Percentiles rank a stretch among this genome's conserved stretches.
Evolutionary conservation across 1,140 invertebrate genomes (phyloP).

Genomic region (Tetragnatha versicolor): DNA sequence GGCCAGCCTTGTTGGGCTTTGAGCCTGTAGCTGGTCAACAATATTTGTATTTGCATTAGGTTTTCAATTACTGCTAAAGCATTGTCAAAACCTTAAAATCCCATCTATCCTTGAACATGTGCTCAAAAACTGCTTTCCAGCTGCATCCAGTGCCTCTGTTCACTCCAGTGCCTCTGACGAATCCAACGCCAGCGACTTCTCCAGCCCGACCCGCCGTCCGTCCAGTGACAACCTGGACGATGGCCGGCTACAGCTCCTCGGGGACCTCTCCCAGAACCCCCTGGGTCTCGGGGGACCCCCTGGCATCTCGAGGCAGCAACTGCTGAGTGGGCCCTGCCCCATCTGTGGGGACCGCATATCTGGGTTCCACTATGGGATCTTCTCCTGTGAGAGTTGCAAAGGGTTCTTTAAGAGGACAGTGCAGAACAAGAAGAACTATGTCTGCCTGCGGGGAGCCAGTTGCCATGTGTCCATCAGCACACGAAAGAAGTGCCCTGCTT

Average conservation of each 20-base stretch:
- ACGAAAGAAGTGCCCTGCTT: conserved; percentile 95
- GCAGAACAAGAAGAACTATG: conserved; percentile 96
- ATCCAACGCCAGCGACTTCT: conserved; percentile 56
- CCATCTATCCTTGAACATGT: too few relatives aligned
- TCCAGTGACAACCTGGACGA: conserved; percentile 53
- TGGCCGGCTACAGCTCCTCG: conserved; percentile 21
- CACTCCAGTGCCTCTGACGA: conserved; percentile 57
- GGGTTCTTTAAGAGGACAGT: conserved; percentile 98
- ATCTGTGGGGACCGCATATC: conserved; percentile 95
- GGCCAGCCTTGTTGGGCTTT: too few relatives aligned
- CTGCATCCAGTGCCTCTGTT: conserved; percentile 55
- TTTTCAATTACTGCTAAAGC: too few relatives aligned
- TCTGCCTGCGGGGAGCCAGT: conserved; percentile 87
- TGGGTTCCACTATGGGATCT: conserved; percentile 95
- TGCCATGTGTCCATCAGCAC: conserved; percentile 90
- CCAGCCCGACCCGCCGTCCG: conserved; percentile 43
- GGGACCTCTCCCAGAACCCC: conserved; percentile 46
- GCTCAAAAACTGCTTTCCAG: too few relatives aligned
- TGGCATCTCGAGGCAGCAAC: conserved; percentile 58
- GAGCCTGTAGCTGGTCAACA: too few relatives aligned
- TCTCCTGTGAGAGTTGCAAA: conserved; percentile 96
- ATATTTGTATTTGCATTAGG: too few relatives aligned
- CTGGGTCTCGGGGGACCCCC: conserved; percentile 34
- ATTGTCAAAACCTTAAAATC: too few relatives aligned
- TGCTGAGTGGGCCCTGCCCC: conserved; percentile 79